A percentile compares a stretch with the other conserved stretches of the same genome.
Evolutionary conservation across 2,113 vertebrate species (phyloP).

Genomic region (Cardinalis cardinalis): DNA sequence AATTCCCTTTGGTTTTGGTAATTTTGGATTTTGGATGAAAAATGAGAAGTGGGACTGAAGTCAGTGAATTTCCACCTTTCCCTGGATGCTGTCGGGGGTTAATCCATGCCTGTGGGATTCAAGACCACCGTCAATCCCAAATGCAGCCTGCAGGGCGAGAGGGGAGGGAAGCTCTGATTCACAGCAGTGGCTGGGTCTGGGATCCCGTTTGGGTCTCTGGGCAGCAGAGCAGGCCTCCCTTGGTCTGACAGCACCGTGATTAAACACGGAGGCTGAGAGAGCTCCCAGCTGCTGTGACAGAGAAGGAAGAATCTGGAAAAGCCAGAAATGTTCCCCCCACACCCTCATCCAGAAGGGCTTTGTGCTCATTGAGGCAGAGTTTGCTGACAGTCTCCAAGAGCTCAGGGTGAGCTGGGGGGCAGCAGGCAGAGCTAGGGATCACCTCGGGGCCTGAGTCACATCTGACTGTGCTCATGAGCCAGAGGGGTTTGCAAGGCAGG

Average conservation of each 20-base stretch:
- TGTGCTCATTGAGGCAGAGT: neutral
- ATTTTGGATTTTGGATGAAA: neutral
- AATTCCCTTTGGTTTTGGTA: neutral
- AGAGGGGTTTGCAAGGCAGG: neutral
- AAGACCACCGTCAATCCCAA: neutral
- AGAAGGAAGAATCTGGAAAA: conserved; percentile 27
- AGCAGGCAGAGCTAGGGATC: neutral
- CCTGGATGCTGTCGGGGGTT: neutral
- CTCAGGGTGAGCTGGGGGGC: neutral
- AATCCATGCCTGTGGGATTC: neutral
- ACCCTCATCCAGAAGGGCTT: neutral
- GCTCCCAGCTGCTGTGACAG: neutral
- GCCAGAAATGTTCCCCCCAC: neutral
- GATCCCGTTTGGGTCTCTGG: neutral
- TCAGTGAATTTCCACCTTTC: neutral
- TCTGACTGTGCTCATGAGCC: neutral
- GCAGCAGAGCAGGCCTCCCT: neutral
- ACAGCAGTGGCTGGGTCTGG: neutral
- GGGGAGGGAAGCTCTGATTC: neutral
- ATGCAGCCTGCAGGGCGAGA: rapidly evolving
- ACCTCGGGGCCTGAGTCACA: neutral
- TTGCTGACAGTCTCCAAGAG: neutral
- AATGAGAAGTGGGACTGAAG: rapidly evolving
- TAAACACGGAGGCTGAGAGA: neutral
- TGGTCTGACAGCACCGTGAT: neutral